Evolutionary conservation across 2,113 vertebrate species (phyloP).

Genomic region (Silurus glanis): DNA sequence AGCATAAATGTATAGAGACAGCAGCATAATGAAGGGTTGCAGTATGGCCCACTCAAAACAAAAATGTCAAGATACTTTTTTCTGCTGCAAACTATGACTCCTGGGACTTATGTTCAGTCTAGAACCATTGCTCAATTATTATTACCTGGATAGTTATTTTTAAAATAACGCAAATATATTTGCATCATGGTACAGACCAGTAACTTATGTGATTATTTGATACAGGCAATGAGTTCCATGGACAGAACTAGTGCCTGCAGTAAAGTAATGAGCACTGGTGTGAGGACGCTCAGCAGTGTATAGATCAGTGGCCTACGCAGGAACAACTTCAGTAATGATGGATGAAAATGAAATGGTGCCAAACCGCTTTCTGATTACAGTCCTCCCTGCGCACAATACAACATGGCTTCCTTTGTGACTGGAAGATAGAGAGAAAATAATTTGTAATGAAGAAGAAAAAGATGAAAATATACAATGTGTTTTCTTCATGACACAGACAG

Average conservation of each 20-base stretch:
- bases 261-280: constrained; percentile 29
- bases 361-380: constrained; percentile 29
- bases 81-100: neutral
- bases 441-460: constrained; percentile 1
- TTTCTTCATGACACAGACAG: neutral
- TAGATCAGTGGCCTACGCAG: constrained; percentile 27
- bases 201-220: neutral
- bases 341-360: constrained; percentile 32
- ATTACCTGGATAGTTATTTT: neutral
- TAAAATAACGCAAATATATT: neutral
- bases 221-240: constrained; percentile 1
- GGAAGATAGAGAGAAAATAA: neutral
- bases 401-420: neutral
- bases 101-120: neutral
- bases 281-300: constrained; percentile 34
- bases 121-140: neutral
- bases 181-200: neutral
- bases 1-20: neutral
- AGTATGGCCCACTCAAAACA: neutral
- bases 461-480: neutral
- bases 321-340: constrained; percentile 38
- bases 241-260: constrained; percentile 12
- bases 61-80: constrained; percentile 11
- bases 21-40: neutral
- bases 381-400: neutral